phyloP scores from a whole-genome alignment of 1,140 invertebrate species.

The Lamellibrachia luymesi region DNA sequence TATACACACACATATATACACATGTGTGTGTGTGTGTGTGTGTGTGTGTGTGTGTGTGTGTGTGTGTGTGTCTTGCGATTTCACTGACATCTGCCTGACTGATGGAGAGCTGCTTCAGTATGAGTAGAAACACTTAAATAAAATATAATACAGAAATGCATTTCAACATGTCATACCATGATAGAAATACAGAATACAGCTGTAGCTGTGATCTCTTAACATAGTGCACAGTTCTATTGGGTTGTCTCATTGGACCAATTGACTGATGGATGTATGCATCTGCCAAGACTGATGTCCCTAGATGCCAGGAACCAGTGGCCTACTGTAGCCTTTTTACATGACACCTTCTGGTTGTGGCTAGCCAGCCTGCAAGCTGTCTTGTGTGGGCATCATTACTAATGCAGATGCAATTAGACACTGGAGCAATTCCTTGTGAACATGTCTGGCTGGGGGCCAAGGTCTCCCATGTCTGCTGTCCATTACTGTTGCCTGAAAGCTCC shows the following conservation, averaged over 20 bases:
- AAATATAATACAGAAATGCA: too few species aligned
- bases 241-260: background rate
- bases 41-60: too few species aligned
- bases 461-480: background rate
- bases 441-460: background rate
- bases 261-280: background rate
- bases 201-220: background rate
- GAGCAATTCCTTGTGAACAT: background rate
- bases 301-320: background rate
- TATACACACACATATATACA: too few species aligned
- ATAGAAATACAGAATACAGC: background rate
- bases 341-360: background rate
- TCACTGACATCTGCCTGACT: too few species aligned
- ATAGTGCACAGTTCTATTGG: background rate
- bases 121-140: too few species aligned
- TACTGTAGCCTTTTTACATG: background rate
- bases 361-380: background rate
- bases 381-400: background rate
- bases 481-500: background rate
- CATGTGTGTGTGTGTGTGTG: too few species aligned
- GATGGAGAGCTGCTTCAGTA: too few species aligned
- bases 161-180: background rate
- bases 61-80: too few species aligned
- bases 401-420: background rate
- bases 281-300: background rate